Evolutionary conservation across 2,888 invertebrate genomes (phyloP).

Genomic region (Drosophila stalkeri): DNA sequence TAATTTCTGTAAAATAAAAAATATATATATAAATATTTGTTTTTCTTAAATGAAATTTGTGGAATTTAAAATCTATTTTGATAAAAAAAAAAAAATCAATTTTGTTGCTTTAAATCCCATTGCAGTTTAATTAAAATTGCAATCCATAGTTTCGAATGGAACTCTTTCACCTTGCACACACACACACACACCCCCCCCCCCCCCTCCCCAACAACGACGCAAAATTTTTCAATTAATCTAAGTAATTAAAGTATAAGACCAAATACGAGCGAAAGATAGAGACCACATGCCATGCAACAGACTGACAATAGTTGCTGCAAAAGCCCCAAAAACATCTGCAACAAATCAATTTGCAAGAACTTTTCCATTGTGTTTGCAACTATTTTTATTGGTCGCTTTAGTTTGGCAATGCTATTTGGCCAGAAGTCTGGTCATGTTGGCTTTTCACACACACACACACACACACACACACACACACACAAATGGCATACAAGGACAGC

Average conservation of each 20-base stretch:
- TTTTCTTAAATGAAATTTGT: background rate
- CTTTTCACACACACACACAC: constrained; percentile 24
- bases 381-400: constrained; percentile 66
- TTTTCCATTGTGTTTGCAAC: constrained; percentile 69
- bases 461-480: background rate
- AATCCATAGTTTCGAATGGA: constrained; percentile 23
- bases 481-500: constrained; percentile 6
- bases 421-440: constrained; percentile 27
- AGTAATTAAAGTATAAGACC: constrained; percentile 68
- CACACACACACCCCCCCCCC: too few relatives aligned
- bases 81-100: constrained; percentile 25
- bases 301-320: constrained; percentile 51
- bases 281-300: constrained; percentile 51
- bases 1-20: background rate
- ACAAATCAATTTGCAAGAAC: constrained; percentile 76
- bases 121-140: constrained; percentile 49
- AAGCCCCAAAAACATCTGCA: constrained; percentile 66
- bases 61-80: background rate
- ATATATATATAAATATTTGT: background rate
- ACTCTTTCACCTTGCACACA: background rate
- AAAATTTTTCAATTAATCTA: constrained; percentile 68
- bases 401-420: constrained; percentile 36
- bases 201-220: background rate
- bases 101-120: constrained; percentile 19
- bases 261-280: constrained; percentile 19